Conservation (phyloP, 2,113 vertebrate species). For the Rhagologus leucostigma region DNA sequence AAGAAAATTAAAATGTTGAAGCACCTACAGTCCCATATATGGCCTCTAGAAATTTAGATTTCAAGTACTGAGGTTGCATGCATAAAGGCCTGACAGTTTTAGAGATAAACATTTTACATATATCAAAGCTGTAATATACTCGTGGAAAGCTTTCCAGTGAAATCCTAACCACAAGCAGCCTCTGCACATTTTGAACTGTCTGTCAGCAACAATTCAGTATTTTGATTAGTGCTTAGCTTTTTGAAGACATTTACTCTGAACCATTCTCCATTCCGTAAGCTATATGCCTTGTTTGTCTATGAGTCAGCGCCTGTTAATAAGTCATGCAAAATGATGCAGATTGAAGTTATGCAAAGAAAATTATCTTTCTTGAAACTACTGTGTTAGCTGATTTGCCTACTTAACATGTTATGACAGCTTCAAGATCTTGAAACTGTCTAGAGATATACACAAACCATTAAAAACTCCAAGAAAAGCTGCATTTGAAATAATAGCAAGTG, state of each 20-base stretch:
- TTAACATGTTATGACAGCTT: slow-evolving; percentile 68
- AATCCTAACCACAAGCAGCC: slow-evolving; percentile 44
- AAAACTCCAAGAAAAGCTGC: slow-evolving; percentile 62
- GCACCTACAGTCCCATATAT: slow-evolving; percentile 12
- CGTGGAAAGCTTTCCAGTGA: background rate
- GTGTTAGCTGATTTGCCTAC: slow-evolving; percentile 61
- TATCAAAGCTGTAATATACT: background rate
- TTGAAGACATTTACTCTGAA: slow-evolving; percentile 41
- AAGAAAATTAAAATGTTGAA: slow-evolving; percentile 50
- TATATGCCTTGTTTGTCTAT: slow-evolving; percentile 59
- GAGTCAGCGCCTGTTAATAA: slow-evolving; percentile 68
- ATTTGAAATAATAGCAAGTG: slow-evolving; percentile 65
- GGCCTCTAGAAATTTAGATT: slow-evolving; percentile 55
- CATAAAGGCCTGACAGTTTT: slow-evolving; percentile 38
- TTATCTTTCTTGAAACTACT: slow-evolving; percentile 62
- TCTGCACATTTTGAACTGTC: slow-evolving; percentile 34
- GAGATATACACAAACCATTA: slow-evolving; percentile 71
- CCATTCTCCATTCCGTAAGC: background rate
- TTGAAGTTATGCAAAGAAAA: slow-evolving; percentile 51
- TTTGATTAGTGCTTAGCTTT: slow-evolving; percentile 59
- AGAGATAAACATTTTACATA: slow-evolving; percentile 29
- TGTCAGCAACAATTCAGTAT: slow-evolving; percentile 51
- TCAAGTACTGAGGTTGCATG: slow-evolving; percentile 4
- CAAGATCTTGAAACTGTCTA: slow-evolving; percentile 65
- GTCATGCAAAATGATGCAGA: slow-evolving; percentile 55